phyloP scores from a whole-genome alignment of 1,140 invertebrate species.

The Brachionus sp. region DNA sequence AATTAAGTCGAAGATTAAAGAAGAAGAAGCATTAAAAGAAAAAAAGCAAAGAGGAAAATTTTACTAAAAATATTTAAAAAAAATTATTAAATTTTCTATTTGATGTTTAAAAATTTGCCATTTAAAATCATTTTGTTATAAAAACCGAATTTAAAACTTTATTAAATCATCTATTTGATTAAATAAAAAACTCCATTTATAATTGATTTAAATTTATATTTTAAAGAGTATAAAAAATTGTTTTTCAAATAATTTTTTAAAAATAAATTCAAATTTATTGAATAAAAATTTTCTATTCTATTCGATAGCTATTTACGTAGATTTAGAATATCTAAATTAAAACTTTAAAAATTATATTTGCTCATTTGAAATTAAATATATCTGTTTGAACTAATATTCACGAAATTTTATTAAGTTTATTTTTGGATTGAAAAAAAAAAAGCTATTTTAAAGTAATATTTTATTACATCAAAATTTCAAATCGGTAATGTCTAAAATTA shows the following conservation, averaged over 20 bases:
- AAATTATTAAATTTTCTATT: neutral
- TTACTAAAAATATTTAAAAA: neutral
- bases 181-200: neutral
- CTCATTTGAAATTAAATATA: neutral
- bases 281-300: too few species aligned
- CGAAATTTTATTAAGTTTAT: neutral
- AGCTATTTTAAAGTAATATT: neutral
- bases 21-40: conserved; percentile 12
- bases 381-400: neutral
- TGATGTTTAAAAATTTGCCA: too few species aligned
- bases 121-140: too few species aligned
- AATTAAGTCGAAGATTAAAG: neutral
- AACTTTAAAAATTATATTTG: too few species aligned
- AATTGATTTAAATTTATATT: neutral
- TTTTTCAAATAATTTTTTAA: neutral
- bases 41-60: neutral
- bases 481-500: neutral
- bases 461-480: neutral
- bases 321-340: too few species aligned
- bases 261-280: neutral
- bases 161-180: too few species aligned
- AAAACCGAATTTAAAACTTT: too few species aligned
- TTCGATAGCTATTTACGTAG: too few species aligned
- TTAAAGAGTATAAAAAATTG: neutral
- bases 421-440: neutral